A percentile compares a stretch with the other conserved stretches of the same genome.
Evolutionary conservation across 2,888 invertebrate genomes (phyloP).

Genomic region (Machimus atricapillus): DNA sequence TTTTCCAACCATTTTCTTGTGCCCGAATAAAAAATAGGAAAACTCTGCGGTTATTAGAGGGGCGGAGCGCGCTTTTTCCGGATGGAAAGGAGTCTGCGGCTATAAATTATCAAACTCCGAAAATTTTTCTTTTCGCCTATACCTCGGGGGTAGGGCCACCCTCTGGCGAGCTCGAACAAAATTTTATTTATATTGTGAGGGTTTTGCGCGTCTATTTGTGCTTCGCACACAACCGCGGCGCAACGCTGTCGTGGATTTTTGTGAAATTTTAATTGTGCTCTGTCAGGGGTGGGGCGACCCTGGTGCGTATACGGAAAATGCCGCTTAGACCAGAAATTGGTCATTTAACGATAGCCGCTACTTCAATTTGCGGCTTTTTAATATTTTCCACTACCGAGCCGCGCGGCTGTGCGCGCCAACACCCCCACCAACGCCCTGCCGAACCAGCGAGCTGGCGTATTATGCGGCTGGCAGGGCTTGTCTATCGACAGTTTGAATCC

Average conservation of each 20-base stretch:
- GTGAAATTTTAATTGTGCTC: conserved; percentile 41
- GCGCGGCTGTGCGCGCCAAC: conserved; percentile 42
- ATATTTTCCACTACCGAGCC: conserved; percentile 50
- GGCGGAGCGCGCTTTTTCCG: conserved; percentile 31
- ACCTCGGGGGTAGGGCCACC: not conserved
- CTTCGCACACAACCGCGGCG: not conserved
- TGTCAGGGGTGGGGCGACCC: not conserved
- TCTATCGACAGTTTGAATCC: conserved; percentile 43
- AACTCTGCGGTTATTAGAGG: conserved; percentile 41
- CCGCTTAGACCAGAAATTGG: conserved; percentile 44
- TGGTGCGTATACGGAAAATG: conserved; percentile 5
- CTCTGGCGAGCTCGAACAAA: not conserved
- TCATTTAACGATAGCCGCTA: conserved; percentile 53
- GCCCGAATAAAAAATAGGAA: conserved; percentile 11
- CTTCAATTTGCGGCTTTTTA: conserved; percentile 58
- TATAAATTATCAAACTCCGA: conserved; percentile 43
- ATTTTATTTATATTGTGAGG: conserved; percentile 42
- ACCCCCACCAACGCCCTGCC: not conserved
- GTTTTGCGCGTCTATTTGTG: conserved; percentile 18
- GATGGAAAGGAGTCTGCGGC: conserved; percentile 16
- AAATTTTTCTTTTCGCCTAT: conserved; percentile 21
- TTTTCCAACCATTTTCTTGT: conserved; percentile 44
- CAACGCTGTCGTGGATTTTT: conserved; percentile 25
- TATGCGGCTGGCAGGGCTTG: conserved; percentile 45
- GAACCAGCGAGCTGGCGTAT: conserved; percentile 34